A percentile compares a stretch with the other conserved stretches of the same genome.
Conservation (phyloP, 2,797 vertebrate genomes). For the Poecilia velifera region DNA sequence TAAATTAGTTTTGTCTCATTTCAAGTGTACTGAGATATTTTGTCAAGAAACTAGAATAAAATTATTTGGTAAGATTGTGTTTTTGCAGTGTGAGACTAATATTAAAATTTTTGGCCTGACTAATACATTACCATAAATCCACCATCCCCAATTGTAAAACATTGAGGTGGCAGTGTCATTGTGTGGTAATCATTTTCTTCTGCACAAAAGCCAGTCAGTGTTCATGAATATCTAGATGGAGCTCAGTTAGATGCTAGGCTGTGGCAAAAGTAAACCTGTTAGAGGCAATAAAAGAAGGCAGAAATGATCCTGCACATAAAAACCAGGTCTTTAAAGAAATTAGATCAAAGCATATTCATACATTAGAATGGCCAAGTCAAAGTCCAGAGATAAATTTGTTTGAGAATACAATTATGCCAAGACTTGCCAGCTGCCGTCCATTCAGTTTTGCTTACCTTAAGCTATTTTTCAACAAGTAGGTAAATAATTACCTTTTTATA, state of each 20-base stretch:
- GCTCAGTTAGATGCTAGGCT: not conserved
- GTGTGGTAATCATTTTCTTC: not conserved
- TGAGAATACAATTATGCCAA: not conserved
- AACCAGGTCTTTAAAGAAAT: not conserved
- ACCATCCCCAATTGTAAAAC: not conserved
- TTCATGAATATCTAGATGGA: not conserved
- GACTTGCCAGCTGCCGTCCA: not conserved
- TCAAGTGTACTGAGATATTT: too few relatives aligned
- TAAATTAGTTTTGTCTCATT: too few relatives aligned
- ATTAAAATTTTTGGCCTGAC: not conserved
- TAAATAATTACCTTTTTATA: not conserved
- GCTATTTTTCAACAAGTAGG: not conserved
- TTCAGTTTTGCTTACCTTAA: not conserved
- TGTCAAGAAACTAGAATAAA: too few relatives aligned
- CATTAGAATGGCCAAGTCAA: not conserved
- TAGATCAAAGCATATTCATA: not conserved
- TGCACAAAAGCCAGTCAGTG: not conserved
- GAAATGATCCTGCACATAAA: not conserved
- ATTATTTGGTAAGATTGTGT: too few relatives aligned
- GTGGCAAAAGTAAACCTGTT: not conserved
- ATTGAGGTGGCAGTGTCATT: not conserved
- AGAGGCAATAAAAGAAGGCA: not conserved
- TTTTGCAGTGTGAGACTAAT: not conserved
- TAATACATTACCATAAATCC: not conserved
- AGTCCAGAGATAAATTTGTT: not conserved